Evolutionary conservation across 2,888 invertebrate species (phyloP), one percentile per base, ranked within the genome.

Genomic region (Plagodis pulveraria): DNA sequence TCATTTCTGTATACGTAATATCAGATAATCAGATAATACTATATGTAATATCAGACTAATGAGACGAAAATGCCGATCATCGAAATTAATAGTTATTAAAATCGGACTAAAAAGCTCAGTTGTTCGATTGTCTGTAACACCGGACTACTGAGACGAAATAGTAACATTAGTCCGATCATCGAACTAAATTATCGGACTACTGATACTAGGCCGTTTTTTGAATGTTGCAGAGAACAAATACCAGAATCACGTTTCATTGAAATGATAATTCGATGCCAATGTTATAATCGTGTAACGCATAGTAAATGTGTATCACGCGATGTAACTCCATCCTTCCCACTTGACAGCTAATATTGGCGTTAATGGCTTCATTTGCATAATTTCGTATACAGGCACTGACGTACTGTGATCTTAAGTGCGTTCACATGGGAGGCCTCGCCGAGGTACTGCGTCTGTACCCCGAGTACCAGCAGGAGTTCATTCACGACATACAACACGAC

Each of bases 371-470:
- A 66, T 66, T 65, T 65, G 48, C 58, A 64, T 66, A 64, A 57
- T 65, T 60, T 46, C 40, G 42, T 63, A 66, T 73, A 53, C 92
- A 96, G 93, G 98, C 98, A 41, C 93, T 99, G 54, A 99, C 99
- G 45, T 99, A 99, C 89, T 99, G 99, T 87, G 99, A 99, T 91
- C 94, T 99, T 60, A 98, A 99, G 90, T 98, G 98, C 88, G 96
- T 99, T 70, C 96, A 97, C 87, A 97, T 98, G 94, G 96, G 95
- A 65, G 98, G 98, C 0, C 93, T 99, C 50, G 96, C 97, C 10
- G 98, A 98, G 72, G 98, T 97, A 0, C 93, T 99, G 11, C 94
- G 97, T 2, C 91, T 98, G 0, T 99, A 99, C 84, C 98, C 98
- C 0, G 98, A 99, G 83, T 99, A 98, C 83, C 98, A 98, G 76